phyloP scores from a whole-genome alignment of 2,888 invertebrate genomes.

The Mesodorylaimus sp. region DNA sequence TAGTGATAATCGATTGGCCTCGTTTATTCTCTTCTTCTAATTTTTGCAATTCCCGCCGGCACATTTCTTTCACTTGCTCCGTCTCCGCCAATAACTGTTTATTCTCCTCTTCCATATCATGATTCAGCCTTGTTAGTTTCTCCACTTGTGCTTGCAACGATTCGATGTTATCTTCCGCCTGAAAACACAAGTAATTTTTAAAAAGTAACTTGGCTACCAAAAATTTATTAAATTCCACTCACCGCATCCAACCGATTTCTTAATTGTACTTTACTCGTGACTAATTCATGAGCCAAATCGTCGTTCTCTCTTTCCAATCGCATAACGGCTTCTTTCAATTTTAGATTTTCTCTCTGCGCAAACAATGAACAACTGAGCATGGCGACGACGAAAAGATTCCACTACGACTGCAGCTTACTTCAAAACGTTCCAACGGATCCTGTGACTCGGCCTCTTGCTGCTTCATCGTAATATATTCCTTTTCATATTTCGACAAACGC shows the following conservation, averaged over 20 bases:
- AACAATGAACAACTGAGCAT: constrained; percentile 4
- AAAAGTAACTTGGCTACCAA: not conserved
- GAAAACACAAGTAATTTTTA: constrained; percentile 8
- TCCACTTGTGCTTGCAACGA: constrained; percentile 32
- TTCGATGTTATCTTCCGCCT: constrained; percentile 37
- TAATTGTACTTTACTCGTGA: constrained; percentile 40
- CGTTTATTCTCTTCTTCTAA: constrained; percentile 29
- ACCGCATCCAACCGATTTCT: constrained; percentile 38
- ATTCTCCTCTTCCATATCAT: constrained; percentile 54
- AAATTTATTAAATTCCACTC: constrained; percentile 8
- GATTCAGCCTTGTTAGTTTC: constrained; percentile 35
- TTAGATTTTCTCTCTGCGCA: constrained; percentile 34
- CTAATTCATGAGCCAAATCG: constrained; percentile 41
- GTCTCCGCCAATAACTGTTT: constrained; percentile 46
- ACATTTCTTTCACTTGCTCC: constrained; percentile 44
- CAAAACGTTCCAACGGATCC: constrained; percentile 37
- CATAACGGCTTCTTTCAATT: constrained; percentile 38
- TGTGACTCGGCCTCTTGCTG: constrained; percentile 34
- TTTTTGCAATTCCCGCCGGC: constrained; percentile 48
- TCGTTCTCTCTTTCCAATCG: constrained; percentile 44
- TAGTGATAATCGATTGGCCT: constrained; percentile 51
- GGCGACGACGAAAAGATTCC: not conserved
- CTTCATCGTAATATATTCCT: constrained; percentile 61
- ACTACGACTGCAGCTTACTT: too few relatives aligned
- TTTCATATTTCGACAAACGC: constrained; percentile 79